Evolutionary conservation across 2,113 vertebrate species (phyloP).

Genomic region (Xenotilapia longispinis): DNA sequence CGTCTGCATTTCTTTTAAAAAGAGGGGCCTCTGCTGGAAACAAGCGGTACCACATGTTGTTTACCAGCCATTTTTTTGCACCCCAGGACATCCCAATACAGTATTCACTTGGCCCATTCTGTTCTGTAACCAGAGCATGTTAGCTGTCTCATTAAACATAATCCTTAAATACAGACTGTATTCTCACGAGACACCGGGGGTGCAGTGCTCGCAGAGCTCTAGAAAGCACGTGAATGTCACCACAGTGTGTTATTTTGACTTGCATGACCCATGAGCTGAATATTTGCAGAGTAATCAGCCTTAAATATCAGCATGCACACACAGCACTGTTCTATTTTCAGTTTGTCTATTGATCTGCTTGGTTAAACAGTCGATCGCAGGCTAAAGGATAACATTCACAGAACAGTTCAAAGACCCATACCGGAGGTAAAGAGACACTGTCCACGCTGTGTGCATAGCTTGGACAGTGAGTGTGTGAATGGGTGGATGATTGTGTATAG

Average conservation of each 20-base stretch:
- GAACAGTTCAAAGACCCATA: constrained; percentile 17
- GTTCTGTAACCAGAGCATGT: not conserved
- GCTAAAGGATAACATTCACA: not conserved
- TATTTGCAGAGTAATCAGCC: not conserved
- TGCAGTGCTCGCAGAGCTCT: not conserved
- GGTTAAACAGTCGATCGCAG: not conserved
- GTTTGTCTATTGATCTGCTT: constrained; percentile 29
- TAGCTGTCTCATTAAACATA: not conserved
- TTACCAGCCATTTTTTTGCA: constrained; percentile 35
- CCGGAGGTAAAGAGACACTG: not conserved
- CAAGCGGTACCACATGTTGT: constrained; percentile 56
- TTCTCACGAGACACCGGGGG: not conserved
- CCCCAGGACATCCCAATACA: constrained; percentile 11
- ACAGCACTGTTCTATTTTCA: constrained; percentile 28
- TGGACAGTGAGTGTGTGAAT: too few species aligned
- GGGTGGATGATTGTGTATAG: too few species aligned
- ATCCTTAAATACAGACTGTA: not conserved
- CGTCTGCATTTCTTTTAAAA: constrained; percentile 14
- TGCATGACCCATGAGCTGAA: not conserved
- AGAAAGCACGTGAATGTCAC: not conserved
- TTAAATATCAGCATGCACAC: not conserved
- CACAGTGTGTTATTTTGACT: not conserved
- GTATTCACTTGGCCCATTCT: not conserved
- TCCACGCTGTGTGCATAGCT: not conserved
- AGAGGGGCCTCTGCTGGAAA: constrained; percentile 55